phyloP scores from a whole-genome alignment of 1,140 invertebrate species.

The Hylaeus volcanicus region DNA sequence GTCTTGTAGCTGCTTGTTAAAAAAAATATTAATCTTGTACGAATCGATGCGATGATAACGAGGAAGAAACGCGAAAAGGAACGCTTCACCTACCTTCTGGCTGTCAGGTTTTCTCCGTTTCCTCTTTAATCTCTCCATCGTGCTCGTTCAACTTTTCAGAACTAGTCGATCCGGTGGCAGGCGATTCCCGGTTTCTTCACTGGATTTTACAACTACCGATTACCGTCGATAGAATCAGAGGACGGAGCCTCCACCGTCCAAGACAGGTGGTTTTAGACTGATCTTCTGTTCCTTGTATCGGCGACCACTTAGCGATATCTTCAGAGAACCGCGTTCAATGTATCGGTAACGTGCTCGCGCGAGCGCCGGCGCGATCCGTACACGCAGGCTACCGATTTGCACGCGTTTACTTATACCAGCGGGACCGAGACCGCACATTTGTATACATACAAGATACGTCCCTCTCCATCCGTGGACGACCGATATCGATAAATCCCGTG shows the following conservation, averaged over 20 bases:
- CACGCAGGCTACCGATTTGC: background rate
- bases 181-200: background rate
- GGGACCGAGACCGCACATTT: conserved; percentile 3
- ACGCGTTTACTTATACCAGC: background rate
- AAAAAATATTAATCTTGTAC: too few species aligned
- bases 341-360: conserved; percentile 49
- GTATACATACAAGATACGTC: conserved; percentile 11
- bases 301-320: conserved; percentile 75
- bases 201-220: background rate
- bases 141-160: background rate
- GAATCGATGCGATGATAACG: too few species aligned
- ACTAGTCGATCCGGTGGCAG: background rate
- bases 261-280: conserved; percentile 72
- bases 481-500: conserved; percentile 46
- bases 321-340: conserved; percentile 60
- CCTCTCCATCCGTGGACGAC: conserved; percentile 34
- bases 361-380: background rate
- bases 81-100: conserved; percentile 60
- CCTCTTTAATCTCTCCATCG: conserved; percentile 64
- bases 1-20: too few species aligned
- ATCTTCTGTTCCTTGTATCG: conserved; percentile 70
- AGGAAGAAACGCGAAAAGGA: background rate
- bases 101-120: conserved; percentile 48
- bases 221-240: background rate
- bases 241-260: conserved; percentile 52